A percentile compares a stretch with the other conserved stretches of the same genome.
Conservation (phyloP, 2,797 vertebrate genomes). For the Cetoscarus ocellatus region DNA sequence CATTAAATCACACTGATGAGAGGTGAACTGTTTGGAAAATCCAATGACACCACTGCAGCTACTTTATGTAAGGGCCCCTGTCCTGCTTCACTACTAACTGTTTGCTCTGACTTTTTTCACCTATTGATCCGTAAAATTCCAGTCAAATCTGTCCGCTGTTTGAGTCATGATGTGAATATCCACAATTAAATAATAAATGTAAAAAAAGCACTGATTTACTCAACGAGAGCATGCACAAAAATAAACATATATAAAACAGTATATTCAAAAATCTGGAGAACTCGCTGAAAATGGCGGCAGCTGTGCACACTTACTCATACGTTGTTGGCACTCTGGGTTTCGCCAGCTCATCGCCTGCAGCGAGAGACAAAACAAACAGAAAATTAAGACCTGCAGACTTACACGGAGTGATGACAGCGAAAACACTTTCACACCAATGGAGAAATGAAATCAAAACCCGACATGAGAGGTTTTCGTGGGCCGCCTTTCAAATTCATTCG, state of each 20-base stretch:
- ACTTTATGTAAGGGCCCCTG: too few relatives aligned
- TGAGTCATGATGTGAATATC: too few relatives aligned
- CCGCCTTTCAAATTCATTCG: conserved; percentile 10
- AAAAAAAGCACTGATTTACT: background rate
- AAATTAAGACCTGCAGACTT: conserved; percentile 1
- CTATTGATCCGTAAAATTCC: too few relatives aligned
- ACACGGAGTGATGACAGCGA: conserved; percentile 28
- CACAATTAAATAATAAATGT: too few relatives aligned
- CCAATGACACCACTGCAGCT: too few relatives aligned
- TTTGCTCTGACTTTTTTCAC: too few relatives aligned
- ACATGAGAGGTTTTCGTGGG: conserved; percentile 26
- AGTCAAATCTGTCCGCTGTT: too few relatives aligned
- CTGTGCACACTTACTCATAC: conserved; percentile 88
- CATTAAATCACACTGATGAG: too few relatives aligned
- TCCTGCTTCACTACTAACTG: too few relatives aligned
- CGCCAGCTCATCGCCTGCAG: conserved; percentile 93
- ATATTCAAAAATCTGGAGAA: background rate
- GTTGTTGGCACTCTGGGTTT: conserved; percentile 86
- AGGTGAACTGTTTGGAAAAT: too few relatives aligned
- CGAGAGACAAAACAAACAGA: conserved; percentile 51
- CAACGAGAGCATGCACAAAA: background rate
- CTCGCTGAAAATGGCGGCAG: background rate
- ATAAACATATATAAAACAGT: background rate
- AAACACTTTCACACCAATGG: conserved; percentile 10
- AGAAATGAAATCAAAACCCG: conserved; percentile 25